A percentile compares a stretch with the other conserved stretches of the same genome.
Conservation (phyloP, 2,113 vertebrate species). For the Pogona vitticeps region DNA sequence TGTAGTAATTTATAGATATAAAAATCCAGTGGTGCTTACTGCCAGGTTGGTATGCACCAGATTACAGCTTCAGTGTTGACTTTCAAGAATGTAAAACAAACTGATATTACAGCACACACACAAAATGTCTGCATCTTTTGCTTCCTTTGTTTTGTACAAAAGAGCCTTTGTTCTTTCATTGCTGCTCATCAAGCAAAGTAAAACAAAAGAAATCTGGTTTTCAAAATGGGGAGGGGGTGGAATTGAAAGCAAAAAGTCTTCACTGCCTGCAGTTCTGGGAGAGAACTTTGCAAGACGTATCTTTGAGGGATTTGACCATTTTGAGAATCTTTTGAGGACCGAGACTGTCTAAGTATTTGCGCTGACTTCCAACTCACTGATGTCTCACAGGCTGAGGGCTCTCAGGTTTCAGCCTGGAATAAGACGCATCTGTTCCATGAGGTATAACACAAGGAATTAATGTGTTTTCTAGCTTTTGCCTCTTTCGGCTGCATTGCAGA, state of each 20-base stretch:
- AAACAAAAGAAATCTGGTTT: too few relatives aligned
- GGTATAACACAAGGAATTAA: constrained; percentile 34
- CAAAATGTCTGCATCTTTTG: not conserved
- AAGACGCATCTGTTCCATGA: constrained; percentile 37
- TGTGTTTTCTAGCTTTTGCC: constrained; percentile 10
- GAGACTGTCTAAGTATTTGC: constrained; percentile 39
- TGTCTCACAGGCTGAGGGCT: constrained; percentile 24
- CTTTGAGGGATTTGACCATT: not conserved
- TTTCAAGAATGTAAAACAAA: not conserved
- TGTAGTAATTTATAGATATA: not conserved
- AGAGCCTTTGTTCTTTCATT: too few relatives aligned
- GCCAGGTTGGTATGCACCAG: too few relatives aligned
- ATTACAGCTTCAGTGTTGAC: not conserved
- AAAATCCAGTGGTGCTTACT: not conserved
- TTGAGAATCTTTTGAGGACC: constrained; percentile 18
- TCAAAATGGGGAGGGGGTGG: too few relatives aligned
- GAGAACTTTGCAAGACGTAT: not conserved
- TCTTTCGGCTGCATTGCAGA: not conserved
- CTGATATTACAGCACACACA: not conserved
- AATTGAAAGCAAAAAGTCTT: not conserved
- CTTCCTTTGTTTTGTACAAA: not conserved
- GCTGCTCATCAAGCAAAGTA: too few relatives aligned
- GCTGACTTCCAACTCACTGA: constrained; percentile 23
- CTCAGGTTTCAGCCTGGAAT: constrained; percentile 33
- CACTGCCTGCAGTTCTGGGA: not conserved